These are phyloP conservation scores for Cynaeus angustus DNA, from an alignment of 2,888 invertebrate genomes.

Conservation along the genomic window DNA sequence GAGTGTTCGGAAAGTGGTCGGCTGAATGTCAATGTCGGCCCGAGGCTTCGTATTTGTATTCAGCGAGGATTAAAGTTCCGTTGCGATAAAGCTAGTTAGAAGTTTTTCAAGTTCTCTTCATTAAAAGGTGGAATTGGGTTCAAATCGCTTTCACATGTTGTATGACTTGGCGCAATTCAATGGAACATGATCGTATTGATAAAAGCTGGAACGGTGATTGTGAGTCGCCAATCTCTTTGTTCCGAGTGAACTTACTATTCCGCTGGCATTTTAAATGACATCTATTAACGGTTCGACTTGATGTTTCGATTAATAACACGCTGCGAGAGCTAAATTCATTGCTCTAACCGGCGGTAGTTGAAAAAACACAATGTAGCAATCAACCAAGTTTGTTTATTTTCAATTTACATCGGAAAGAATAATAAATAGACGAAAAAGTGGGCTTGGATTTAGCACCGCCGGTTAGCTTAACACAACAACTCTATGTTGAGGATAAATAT, in stretches of 20 bases:
- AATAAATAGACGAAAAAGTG: constrained; percentile 5
- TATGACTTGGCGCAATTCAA: constrained; percentile 1
- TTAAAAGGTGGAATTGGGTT: neutral
- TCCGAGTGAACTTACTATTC: constrained; percentile 14
- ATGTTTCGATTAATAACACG: constrained; percentile 7
- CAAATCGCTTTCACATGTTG: constrained; percentile 19
- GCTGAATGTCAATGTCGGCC: neutral
- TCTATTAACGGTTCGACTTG: constrained; percentile 5
- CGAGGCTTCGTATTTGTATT: neutral
- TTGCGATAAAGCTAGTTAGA: constrained; percentile 1
- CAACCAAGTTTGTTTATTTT: constrained; percentile 8
- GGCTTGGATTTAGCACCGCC: neutral
- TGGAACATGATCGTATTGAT: constrained; percentile 9
- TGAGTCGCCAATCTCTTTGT: constrained; percentile 12
- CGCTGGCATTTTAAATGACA: constrained; percentile 16
- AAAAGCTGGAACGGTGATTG: neutral
- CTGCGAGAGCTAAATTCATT: constrained; percentile 13
- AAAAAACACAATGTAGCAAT: constrained; percentile 12
- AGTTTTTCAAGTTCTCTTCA: neutral
- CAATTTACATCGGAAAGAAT: constrained; percentile 4
- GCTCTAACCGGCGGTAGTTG: constrained; percentile 3
- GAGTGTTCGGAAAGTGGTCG: neutral
- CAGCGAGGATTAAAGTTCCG: constrained; percentile 3
- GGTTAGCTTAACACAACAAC: neutral
- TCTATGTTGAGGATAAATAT: constrained; percentile 5